Evolutionary conservation across 1,140 invertebrate genomes (phyloP).

Genomic region (Parapsyche elsis): DNA sequence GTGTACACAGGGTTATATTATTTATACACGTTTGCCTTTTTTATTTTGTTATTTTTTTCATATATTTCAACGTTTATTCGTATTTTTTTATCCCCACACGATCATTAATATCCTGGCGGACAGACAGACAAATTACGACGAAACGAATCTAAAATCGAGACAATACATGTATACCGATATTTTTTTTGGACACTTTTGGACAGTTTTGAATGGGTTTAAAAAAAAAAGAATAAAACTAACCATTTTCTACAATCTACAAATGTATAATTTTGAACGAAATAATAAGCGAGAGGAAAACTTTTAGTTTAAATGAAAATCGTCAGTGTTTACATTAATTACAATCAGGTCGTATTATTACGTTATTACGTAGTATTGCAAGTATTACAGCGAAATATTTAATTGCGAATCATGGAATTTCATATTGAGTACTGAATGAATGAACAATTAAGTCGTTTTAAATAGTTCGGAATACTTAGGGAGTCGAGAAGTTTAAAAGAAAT

Average conservation of each 20-base stretch:
- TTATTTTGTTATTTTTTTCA: neutral
- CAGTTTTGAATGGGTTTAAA: neutral
- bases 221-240: neutral
- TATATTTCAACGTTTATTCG: neutral
- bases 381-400: neutral
- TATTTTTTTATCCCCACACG: neutral
- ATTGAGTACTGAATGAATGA: neutral
- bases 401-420: neutral
- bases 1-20: neutral
- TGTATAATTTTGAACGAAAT: too few relatives aligned
- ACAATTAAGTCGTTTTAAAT: conserved; percentile 27
- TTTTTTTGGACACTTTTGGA: neutral
- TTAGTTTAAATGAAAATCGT: neutral
- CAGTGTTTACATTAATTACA: too few relatives aligned
- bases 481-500: neutral
- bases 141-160: conserved; percentile 33
- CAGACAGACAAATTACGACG: conserved; percentile 31
- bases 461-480: neutral
- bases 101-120: conserved; percentile 33
- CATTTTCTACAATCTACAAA: neutral
- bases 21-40: too few relatives aligned
- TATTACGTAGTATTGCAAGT: neutral
- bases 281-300: neutral
- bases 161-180: neutral
- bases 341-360: too few relatives aligned